phyloP scores from a whole-genome alignment of 2,113 vertebrate species.

The Osmerus mordax region DNA sequence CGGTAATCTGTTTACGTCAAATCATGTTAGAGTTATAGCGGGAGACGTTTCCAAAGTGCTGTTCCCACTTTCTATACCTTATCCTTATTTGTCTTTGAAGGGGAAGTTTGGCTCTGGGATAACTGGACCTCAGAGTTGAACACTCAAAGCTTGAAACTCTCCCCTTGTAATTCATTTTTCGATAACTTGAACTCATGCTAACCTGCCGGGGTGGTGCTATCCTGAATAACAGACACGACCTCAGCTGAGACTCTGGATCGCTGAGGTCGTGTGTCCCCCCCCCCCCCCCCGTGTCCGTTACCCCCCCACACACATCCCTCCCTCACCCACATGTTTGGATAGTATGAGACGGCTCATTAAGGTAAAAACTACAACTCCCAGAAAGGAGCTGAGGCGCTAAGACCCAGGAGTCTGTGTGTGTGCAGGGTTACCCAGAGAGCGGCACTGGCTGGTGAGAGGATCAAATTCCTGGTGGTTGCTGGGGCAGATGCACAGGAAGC shows the following conservation, averaged over 20 bases:
- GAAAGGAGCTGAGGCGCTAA: slow-evolving; percentile 47
- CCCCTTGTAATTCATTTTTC: no score
- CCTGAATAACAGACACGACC: slow-evolving; percentile 30
- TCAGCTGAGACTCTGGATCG: slow-evolving; percentile 24
- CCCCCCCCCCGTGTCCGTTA: slow-evolving; percentile 35
- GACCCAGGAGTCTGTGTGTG: slow-evolving; percentile 40
- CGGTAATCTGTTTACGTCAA: no score
- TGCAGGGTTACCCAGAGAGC: slow-evolving; percentile 64
- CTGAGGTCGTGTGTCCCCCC: slow-evolving; percentile 7
- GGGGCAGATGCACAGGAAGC: slow-evolving; percentile 80
- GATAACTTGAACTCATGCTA: no score
- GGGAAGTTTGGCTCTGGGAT: no score
- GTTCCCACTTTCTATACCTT: no score
- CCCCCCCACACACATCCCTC: slow-evolving; percentile 17
- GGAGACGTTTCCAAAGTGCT: no score
- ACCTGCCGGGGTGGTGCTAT: background rate
- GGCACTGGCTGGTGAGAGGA: slow-evolving; percentile 70
- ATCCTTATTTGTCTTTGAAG: no score
- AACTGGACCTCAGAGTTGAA: no score
- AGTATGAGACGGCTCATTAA: slow-evolving; percentile 67
- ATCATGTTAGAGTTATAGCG: no score
- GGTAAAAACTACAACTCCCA: slow-evolving; percentile 61
- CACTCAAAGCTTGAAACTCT: no score
- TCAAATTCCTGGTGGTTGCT: slow-evolving; percentile 78
- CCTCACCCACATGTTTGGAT: slow-evolving; percentile 60